Evolutionary conservation across 1,140 invertebrate genomes (phyloP).

Genomic region (Drosophila mayri): DNA sequence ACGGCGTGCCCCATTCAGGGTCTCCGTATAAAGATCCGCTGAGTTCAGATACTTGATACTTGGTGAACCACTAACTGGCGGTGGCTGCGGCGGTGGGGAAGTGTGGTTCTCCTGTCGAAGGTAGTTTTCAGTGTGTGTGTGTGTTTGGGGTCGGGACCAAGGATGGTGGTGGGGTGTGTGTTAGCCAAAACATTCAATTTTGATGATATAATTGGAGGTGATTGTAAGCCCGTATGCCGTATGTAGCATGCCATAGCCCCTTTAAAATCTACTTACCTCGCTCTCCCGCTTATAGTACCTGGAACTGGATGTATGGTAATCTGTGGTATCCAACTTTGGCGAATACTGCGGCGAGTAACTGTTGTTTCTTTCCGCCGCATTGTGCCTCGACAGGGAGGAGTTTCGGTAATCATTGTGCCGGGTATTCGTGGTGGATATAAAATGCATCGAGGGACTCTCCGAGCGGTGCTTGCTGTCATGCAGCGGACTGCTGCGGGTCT

Average conservation of each 20-base stretch:
- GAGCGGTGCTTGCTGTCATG: constrained; percentile 83
- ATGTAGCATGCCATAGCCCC: constrained; percentile 39
- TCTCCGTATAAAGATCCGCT: constrained; percentile 75
- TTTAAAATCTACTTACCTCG: constrained; percentile 66
- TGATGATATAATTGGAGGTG: constrained; percentile 50
- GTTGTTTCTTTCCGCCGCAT: constrained; percentile 67
- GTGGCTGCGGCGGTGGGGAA: constrained; percentile 58
- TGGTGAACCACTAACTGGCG: constrained; percentile 55
- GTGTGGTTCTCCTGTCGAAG: constrained; percentile 77
- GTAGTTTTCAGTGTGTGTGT: constrained; percentile 64
- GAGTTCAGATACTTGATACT: constrained; percentile 79
- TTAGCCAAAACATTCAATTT: constrained; percentile 78
- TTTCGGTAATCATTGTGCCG: constrained; percentile 81
- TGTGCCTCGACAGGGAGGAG: constrained; percentile 64
- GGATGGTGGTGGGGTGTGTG: constrained; percentile 14
- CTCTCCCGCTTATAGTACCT: constrained; percentile 84
- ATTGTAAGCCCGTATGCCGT: constrained; percentile 42
- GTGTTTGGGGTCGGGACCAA: constrained; percentile 37
- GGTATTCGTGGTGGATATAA: constrained; percentile 74
- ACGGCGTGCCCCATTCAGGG: constrained; percentile 47
- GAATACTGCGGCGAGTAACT: constrained; percentile 84
- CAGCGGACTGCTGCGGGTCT: constrained; percentile 81
- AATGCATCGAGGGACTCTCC: constrained; percentile 85
- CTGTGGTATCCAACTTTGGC: constrained; percentile 75
- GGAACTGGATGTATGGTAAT: constrained; percentile 77